Evolutionary conservation across 2,888 invertebrate genomes (phyloP).

Genomic region (Drosophila meridiana): DNA sequence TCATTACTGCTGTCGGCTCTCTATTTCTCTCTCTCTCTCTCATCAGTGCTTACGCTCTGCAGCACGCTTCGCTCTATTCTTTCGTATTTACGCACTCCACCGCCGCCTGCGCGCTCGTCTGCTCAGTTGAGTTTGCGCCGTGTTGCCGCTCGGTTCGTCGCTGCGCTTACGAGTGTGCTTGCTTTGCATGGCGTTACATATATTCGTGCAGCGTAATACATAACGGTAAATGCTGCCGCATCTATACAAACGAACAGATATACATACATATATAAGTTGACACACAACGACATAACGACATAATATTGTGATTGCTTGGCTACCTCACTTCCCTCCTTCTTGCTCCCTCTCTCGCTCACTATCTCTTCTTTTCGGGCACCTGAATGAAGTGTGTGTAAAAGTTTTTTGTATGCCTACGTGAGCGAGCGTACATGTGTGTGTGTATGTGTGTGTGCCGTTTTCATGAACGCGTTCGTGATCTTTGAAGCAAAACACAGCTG

Average conservation of each 20-base stretch:
- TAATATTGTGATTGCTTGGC: constrained; percentile 67
- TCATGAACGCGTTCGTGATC: constrained; percentile 82
- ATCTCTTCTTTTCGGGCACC: not conserved
- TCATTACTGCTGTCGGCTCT: constrained; percentile 12
- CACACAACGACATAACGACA: constrained; percentile 69
- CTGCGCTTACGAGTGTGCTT: constrained; percentile 36
- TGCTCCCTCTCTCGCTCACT: not conserved
- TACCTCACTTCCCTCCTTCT: not conserved
- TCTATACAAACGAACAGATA: constrained; percentile 24
- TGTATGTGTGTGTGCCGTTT: constrained; percentile 49
- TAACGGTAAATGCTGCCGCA: constrained; percentile 64
- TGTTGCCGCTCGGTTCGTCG: constrained; percentile 60
- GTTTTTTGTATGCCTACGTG: constrained; percentile 43
- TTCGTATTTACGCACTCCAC: constrained; percentile 23
- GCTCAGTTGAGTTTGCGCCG: constrained; percentile 71
- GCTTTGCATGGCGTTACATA: constrained; percentile 40
- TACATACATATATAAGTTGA: constrained; percentile 14
- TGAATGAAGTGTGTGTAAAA: constrained; percentile 41
- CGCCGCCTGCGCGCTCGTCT: constrained; percentile 36
- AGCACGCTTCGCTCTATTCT: constrained; percentile 32
- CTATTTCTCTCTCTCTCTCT: constrained; percentile 2
- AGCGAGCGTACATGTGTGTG: constrained; percentile 25
- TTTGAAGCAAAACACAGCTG: constrained; percentile 80
- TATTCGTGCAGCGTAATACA: constrained; percentile 46
- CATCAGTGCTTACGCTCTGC: constrained; percentile 6